Evolutionary conservation across 2,888 invertebrate species (phyloP).

Genomic region (Suillia variegata): DNA sequence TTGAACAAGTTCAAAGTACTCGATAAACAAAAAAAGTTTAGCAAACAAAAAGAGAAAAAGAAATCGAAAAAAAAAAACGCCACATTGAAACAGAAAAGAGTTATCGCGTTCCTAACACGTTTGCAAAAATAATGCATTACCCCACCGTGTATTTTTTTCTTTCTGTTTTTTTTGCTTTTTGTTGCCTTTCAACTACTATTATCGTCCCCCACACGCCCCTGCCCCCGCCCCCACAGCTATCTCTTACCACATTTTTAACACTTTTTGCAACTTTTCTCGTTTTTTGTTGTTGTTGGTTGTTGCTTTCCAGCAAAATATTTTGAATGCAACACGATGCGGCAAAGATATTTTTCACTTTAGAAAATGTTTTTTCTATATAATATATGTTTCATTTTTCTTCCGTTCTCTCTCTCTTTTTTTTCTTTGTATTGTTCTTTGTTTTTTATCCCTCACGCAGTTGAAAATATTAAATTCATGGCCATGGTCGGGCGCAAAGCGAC

Average conservation of each 20-base stretch:
- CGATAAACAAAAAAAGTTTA: neutral
- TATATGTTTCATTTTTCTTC: neutral
- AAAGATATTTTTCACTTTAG: constrained; percentile 48
- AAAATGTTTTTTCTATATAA: constrained; percentile 7
- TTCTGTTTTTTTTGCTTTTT: neutral
- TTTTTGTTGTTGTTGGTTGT: too few relatives aligned
- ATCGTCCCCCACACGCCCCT: too few relatives aligned
- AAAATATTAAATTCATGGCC: constrained; percentile 47
- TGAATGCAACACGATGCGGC: constrained; percentile 42
- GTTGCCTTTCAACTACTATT: neutral
- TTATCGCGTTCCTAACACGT: neutral
- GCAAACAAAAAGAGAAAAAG: too few relatives aligned
- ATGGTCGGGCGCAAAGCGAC: constrained; percentile 34
- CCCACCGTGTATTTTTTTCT: too few relatives aligned
- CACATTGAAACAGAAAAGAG: neutral
- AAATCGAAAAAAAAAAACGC: neutral
- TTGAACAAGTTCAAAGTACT: neutral
- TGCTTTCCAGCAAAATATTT: constrained; percentile 37
- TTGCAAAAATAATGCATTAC: neutral
- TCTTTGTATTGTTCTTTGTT: neutral
- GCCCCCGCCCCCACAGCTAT: too few relatives aligned
- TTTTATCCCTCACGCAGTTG: neutral
- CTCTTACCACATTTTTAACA: neutral
- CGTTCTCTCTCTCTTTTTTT: neutral
- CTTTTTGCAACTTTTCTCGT: neutral